Conservation (phyloP, 2,113 vertebrate genomes). For the Chlorodrepanis virens region DNA sequence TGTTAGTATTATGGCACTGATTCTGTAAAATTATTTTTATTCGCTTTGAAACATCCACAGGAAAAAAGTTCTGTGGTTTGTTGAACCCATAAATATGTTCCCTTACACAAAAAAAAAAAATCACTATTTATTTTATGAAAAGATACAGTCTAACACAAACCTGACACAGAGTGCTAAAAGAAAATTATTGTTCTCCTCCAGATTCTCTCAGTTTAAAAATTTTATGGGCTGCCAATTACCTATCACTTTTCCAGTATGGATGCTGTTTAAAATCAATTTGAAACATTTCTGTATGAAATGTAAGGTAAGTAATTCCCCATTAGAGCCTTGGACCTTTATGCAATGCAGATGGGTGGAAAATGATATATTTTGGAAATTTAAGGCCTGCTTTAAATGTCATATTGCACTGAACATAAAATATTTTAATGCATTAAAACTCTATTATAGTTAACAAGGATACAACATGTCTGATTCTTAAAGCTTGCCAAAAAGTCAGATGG, state of each 20-base stretch:
- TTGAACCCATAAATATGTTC: not conserved
- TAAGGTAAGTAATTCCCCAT: constrained; percentile 6
- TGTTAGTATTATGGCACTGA: not conserved
- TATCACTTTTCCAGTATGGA: not conserved
- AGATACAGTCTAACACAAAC: not conserved
- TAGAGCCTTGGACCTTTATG: not conserved
- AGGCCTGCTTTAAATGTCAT: constrained; percentile 53
- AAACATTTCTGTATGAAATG: not conserved
- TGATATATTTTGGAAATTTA: constrained; percentile 38
- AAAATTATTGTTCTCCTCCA: not conserved
- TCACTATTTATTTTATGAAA: not conserved
- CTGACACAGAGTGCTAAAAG: not conserved
- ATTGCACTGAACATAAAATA: constrained; percentile 46
- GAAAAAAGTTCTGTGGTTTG: not conserved
- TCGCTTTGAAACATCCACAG: not conserved
- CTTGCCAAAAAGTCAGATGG: constrained; percentile 31
- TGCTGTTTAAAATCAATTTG: not conserved
- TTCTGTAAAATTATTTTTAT: not conserved
- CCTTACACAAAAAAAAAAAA: not conserved
- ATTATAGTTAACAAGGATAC: constrained; percentile 49
- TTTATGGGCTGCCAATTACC: not conserved
- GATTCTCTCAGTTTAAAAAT: not conserved
- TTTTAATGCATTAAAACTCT: constrained; percentile 56
- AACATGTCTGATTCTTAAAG: constrained; percentile 14
- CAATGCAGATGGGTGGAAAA: constrained; percentile 42